Base-by-base conservation (phyloP, 2,113 vertebrate genomes). In the Lophius piscatorius region DNA sequence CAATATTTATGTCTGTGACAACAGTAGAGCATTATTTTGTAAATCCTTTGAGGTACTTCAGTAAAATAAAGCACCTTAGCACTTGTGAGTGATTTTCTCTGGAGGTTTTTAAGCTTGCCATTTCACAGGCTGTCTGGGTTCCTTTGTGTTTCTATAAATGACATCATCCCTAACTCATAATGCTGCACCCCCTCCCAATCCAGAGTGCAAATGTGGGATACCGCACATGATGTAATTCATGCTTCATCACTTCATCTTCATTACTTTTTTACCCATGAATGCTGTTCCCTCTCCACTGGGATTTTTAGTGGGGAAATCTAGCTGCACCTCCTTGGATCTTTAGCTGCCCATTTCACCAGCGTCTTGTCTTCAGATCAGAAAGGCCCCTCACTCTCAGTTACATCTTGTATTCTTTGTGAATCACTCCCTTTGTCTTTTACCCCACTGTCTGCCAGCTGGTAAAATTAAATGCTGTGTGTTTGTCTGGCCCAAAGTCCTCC, bases 51-150 rank as follows among this genome's bases (percentile, higher is more conserved):
- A 65, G 71, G 89, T 74, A 72, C 70, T 81, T 89, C 78, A 72
- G 85, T 87, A 78, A 74, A 92, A 91, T 92, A 92, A 92, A 92
- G 91, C 91, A 92, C 90, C 88, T 92, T 91, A 83, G 83, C 90
- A 91, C 88, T 84, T 83, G 83, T 80, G 81, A 83, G 59, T 70
- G 63, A 1, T 76, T 69, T 70, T 62, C 57, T 74, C 54, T 76
- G 55, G 51, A 64, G 62, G 44, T 57, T 73, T 64, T 63, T 57
- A 46, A 59, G 65, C 70, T 35, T 63, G 40, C 65, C 45, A 20
- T 80, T 81, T 61, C 57, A 63, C 74, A 56, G 44, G 49, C 75
- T 74, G 59, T 71, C 80, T 70, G 49, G 62, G 66, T 78, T 84
- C 67, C 86, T 84, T 84, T 88, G 83, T 86, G 85, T 72, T 80